Evolutionary conservation across 2,113 vertebrate species (phyloP), one percentile per base, ranked within the genome.

Genomic region (Trinectes maculatus): DNA sequence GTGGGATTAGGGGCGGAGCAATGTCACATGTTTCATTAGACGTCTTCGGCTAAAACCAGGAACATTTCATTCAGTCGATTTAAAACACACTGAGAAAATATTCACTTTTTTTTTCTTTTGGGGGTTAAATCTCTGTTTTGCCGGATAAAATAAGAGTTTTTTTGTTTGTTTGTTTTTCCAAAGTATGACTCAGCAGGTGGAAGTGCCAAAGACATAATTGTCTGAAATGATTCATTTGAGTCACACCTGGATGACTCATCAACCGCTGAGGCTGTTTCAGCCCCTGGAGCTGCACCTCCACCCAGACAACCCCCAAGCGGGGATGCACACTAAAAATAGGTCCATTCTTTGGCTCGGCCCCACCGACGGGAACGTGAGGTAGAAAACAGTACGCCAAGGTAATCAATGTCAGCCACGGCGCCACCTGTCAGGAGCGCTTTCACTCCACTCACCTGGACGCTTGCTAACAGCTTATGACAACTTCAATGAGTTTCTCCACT

Each of bases 381-480:
- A 25, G 29, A 58, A 52, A 62, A 49, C 54, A 58, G 31, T 33
- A 57, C 54, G 43, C 58, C 36, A 76, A 72, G 68, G 53, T 61
- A 71, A 54, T 77, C 63, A 62, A 21, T 63, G 64, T 64, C 42
- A 60, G 44, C 66, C 40, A 2, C 24, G 34, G 52, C 2, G 15
- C 31, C 33, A 39, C 63, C 67, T 84, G 76, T 84, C 83, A 79
- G 46, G 67, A 68, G 26, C 13, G 22, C 25, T 87, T 85, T 53
- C 56, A 21, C 1, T 64, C 39, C 36, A 46, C 37, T 85, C 76
- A 75, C 52, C 34, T 42, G 25, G 49, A 33, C 34, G 31, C 53
- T 61, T 2, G 29, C 71, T 85, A 85, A 87, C 70, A 25, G 37
- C 6, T 3, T 66, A 33, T 79, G 80, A 85, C 85, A 89, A 56